Evolutionary conservation across 2,797 vertebrate species (phyloP).

Genomic region (Semaprochilodus insignis): DNA sequence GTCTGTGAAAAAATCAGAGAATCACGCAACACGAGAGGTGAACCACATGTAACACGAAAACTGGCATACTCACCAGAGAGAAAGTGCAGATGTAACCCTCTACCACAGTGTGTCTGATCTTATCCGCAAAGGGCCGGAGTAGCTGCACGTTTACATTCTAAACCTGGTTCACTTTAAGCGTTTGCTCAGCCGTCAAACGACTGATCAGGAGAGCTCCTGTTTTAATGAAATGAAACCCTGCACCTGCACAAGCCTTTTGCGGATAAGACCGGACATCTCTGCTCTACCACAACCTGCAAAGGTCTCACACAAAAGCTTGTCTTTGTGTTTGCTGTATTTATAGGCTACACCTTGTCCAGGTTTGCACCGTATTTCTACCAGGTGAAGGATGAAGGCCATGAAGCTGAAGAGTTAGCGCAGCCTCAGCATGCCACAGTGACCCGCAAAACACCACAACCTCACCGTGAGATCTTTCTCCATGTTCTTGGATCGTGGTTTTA

Average conservation of each 20-base stretch:
- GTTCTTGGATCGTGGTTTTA: neutral
- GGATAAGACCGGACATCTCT: no score
- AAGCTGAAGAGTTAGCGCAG: slow-evolving; percentile 62
- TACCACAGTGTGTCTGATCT: no score
- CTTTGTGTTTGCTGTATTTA: slow-evolving; percentile 52
- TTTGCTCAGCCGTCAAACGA: no score
- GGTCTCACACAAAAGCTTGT: neutral
- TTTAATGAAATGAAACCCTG: no score
- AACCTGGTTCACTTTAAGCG: no score
- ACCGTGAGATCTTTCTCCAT: neutral
- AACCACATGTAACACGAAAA: neutral
- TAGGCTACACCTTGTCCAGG: slow-evolving; percentile 77
- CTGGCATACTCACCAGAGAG: neutral
- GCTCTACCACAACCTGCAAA: no score
- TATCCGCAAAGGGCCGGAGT: no score
- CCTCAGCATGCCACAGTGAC: neutral
- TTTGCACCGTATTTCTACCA: slow-evolving; percentile 84
- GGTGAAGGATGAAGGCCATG: slow-evolving; percentile 80
- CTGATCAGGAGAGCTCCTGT: no score
- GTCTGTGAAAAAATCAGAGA: slow-evolving; percentile 89
- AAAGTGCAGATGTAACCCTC: no score
- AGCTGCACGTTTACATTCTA: no score
- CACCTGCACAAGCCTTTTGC: no score
- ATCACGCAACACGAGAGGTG: slow-evolving; percentile 88
- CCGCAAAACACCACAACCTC: neutral